Percentiles rank a stretch among this genome's conserved stretches.
Evolutionary conservation across 2,113 vertebrate genomes (phyloP).

Genomic region (Rhinichthys klamathensis): DNA sequence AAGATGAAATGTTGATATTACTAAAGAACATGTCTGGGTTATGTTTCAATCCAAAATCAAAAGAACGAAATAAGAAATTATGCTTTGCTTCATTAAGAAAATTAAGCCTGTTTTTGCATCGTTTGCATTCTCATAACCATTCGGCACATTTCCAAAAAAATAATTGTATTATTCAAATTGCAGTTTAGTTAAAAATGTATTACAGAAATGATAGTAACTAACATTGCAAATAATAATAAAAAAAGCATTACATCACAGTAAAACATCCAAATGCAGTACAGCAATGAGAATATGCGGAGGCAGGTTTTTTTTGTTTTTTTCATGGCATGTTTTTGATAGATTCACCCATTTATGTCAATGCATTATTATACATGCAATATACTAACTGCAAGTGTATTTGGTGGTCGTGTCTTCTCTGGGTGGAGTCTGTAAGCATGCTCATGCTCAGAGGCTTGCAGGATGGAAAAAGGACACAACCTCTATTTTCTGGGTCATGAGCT

Average conservation of each 20-base stretch:
- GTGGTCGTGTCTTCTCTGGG: background rate
- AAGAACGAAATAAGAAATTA: background rate
- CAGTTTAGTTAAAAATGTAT: no score
- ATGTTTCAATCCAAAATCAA: background rate
- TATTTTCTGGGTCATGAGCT: constrained; percentile 63
- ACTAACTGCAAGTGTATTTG: background rate
- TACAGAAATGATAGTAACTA: no score
- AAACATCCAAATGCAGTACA: background rate
- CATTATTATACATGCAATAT: background rate
- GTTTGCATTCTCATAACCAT: background rate
- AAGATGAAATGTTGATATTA: background rate
- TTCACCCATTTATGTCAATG: no score
- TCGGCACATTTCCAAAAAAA: background rate
- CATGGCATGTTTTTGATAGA: background rate
- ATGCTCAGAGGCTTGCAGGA: constrained; percentile 1
- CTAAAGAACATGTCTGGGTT: background rate
- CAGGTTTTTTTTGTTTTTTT: background rate
- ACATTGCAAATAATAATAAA: no score
- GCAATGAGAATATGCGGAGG: background rate
- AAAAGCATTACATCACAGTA: background rate
- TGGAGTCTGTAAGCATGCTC: background rate
- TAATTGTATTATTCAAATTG: no score
- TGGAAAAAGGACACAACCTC: constrained; percentile 56
- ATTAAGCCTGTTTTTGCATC: no score
- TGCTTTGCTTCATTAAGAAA: background rate